Evolutionary conservation across 1,140 invertebrate genomes (phyloP), one percentile per base, ranked within the genome.

Genomic region (Hylaeus volcanicus): DNA sequence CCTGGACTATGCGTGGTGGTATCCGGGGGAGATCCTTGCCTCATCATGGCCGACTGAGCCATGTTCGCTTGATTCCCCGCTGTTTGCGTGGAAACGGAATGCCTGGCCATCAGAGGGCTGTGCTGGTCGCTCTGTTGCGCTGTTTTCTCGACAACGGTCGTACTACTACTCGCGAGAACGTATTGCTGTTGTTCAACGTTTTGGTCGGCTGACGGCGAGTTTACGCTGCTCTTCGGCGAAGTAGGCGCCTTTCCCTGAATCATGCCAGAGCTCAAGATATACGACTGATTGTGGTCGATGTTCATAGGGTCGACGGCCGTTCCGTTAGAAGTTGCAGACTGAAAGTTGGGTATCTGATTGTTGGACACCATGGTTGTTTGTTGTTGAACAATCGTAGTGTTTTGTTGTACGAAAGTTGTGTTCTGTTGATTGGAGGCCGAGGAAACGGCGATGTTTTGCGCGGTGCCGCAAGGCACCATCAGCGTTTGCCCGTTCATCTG

Each of bases 1-100:
- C 94, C 93, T 26, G 96, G 96, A 92, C 96, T 97, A 83, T 96
- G 96, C 0, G 96, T 97, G 0, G 96, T 97, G 0, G 96, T 97
- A 87, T 97, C 96, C 0, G 96, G 96, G 5, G 96, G 96, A 12
- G 93, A 94, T 43, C 94, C 94, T 90, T 93, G 94, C 84, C 93
- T 94, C 90, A 93, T 95, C 85, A 94, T 93, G 43, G 93, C 94
- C 41, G 94, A 95, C 77, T 95, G 93, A 3, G 94, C 93, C 56
- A 94, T 91, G 75, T 93, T 92, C 82, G 95, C 94, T 83, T 95
- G 95, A 89, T 95, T 95, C 0, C 94, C 94, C 53, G 96, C 94
- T 3, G 96, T 96, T 90, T 97, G 96, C 4, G 96, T 96, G 1
- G 96, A 96, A 48, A 96, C 96, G 2, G 96, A 96, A 91, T 96